Evolutionary conservation across 2,888 invertebrate genomes (phyloP), one percentile per base, ranked within the genome.

Genomic region (Periphyllus acericola): DNA sequence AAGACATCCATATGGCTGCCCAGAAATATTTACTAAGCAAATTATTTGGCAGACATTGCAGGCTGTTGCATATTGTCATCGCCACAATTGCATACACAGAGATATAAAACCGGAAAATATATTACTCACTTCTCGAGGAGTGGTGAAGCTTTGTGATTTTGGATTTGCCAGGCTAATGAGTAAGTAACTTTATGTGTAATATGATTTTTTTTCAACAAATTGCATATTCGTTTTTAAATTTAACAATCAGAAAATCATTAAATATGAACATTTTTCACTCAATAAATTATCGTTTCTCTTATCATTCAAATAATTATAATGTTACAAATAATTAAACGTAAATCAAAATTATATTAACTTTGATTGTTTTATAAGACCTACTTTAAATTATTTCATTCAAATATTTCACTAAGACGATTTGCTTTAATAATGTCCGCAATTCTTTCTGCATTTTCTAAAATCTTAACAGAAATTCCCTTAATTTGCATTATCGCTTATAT

Each of bases 51-150:
- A 99, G 93, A 97, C 98, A 76, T 93, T 99, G 80, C 96, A 97
- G 91, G 99, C 98, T 0, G 95, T 99, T 25, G 96, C 96, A 83
- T 99, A 99, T 93, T 99, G 99, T 92, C 99, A 99, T 93, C 95
- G 96, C 89, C 97, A 99, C 92, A 97, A 98, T 92, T 98, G 98
- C 92, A 96, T 99, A 91, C 98, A 99, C 91, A 94, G 99, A 76
- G 99, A 99, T 92, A 98, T 99, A 74, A 99, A 99, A 92, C 99
- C 99, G 0, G 99, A 99, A 93, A 99, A 99, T 92, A 99, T 99
- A 89, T 93, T 99, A 84, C 94, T 99, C 88, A 99, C 98, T 25
- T 94, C 95, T 87, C 96, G 96, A 89, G 98, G 98, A 0, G 96
- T 98, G 85, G 98, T 99, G 89, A 99, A 99, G 92, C 93, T 99